A percentile compares a stretch with the other conserved stretches of the same genome.
Evolutionary conservation across 1,140 invertebrate genomes (phyloP).

Genomic region (Riptortus pedestris): DNA sequence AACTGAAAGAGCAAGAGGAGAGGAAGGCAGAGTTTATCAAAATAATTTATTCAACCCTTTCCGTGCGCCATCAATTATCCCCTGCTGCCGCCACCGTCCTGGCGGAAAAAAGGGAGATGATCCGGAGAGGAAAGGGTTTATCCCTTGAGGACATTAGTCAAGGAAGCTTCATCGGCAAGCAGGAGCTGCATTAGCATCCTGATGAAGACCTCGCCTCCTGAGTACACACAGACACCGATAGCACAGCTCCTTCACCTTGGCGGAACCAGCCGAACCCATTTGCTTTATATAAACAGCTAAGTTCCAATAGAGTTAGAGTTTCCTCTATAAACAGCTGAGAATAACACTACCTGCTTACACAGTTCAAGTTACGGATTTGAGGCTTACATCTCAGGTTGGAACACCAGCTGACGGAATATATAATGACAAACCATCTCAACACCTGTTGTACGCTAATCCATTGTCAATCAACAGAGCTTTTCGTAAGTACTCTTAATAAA

Average conservation of each 20-base stretch:
- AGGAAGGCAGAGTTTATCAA: slow-evolving; percentile 1
- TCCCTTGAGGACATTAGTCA: background rate
- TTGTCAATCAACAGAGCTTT: too few relatives aligned
- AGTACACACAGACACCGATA: slow-evolving; percentile 4
- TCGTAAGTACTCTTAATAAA: too few relatives aligned
- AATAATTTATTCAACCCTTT: slow-evolving; percentile 13
- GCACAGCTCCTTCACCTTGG: background rate
- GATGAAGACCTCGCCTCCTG: slow-evolving; percentile 5
- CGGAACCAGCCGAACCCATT: background rate
- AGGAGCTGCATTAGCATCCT: background rate
- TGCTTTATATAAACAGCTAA: too few relatives aligned
- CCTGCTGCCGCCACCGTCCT: too few relatives aligned
- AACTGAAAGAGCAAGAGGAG: background rate
- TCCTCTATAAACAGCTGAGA: background rate
- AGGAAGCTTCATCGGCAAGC: background rate
- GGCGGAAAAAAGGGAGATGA: background rate
- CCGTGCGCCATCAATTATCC: slow-evolving; percentile 1
- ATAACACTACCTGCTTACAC: background rate
- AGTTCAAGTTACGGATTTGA: background rate
- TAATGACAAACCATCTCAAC: too few relatives aligned
- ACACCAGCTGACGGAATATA: too few relatives aligned
- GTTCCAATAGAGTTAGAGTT: too few relatives aligned
- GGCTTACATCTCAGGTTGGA: too few relatives aligned
- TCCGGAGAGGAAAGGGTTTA: background rate
- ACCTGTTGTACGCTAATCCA: too few relatives aligned